phyloP scores from a whole-genome alignment of 1,140 invertebrate species.

The Pentalonia nigronervosa region DNA sequence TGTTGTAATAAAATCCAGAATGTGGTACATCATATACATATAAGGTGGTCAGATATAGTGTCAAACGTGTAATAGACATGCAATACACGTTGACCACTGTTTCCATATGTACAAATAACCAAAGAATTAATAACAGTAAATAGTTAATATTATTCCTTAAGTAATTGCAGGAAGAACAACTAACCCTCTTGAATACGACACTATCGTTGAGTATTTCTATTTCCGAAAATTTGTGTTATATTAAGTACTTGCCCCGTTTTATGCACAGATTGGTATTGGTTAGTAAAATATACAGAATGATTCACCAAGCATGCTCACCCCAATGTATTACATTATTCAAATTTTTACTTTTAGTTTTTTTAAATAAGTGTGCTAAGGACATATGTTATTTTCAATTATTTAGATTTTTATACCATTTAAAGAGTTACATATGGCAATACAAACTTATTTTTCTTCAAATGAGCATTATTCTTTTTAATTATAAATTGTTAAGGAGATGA shows the following conservation, averaged over 20 bases:
- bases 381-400: background rate
- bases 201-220: background rate
- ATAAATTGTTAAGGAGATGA: background rate
- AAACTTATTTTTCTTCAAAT: too few species aligned
- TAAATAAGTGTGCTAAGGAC: too few species aligned
- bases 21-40: too few species aligned
- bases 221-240: background rate
- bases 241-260: background rate
- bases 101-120: too few species aligned
- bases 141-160: background rate
- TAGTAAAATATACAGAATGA: background rate
- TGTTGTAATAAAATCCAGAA: too few species aligned
- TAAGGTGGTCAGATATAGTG: too few species aligned
- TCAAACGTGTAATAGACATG: too few species aligned
- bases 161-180: background rate
- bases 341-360: too few species aligned
- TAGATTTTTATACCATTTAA: background rate
- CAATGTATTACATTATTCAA: too few species aligned
- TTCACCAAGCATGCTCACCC: too few species aligned
- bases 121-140: background rate
- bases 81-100: too few species aligned
- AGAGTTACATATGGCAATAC: too few species aligned
- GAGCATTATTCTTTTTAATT: background rate
- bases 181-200: background rate
- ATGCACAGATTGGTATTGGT: background rate